Base-by-base conservation (phyloP, 2,113 vertebrate species). In the Neoarius graeffei region DNA sequence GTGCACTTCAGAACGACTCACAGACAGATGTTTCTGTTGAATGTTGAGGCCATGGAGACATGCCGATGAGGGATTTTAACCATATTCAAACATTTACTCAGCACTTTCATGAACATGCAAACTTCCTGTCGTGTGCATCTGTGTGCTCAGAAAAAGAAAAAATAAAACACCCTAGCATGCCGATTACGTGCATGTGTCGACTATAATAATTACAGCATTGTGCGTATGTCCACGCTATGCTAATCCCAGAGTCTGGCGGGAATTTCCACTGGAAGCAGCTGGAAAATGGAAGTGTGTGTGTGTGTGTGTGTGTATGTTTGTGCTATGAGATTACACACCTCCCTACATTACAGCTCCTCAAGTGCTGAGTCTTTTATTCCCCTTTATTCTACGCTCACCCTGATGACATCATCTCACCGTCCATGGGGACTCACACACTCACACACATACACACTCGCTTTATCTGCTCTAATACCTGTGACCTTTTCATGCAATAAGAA, bases 401-500 rank as follows among this genome's bases (percentile, higher is more conserved):
- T 81, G 50, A 85, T 88, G 85, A 89, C 79, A 88, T 84, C 79
- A 83, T 79, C 77, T 62, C 59, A 11, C 80, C 17, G 1, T 80
- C 91, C 80, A 80, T 59, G 64, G 89, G 79, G 85, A 89, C 76
- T 25, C 52, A 60, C 83, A 60, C 59, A 59, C 79, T 80, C 77
- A 80, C 84, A 88, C 74, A 71, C 81, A 71, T n/a, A 79, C 60
- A 69, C 69, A 80, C 81, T 30, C 64, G 73, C 86, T 88, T 90
- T 85, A 84, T 85, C 88, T 81, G 52, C 74, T 54, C 27, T 86
- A 87, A 90, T 90, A 89, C 83, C 56, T 83, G 77, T 74, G 42
- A 87, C 85, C 89, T 91, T 89, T 89, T 89, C 35, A 71, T 87
- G 57, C 79, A 85, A 80, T 83, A 89, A 89, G 66, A 89, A 73